Evolutionary conservation across 2,797 vertebrate species (phyloP).

Genomic region (Falco naumanni): DNA sequence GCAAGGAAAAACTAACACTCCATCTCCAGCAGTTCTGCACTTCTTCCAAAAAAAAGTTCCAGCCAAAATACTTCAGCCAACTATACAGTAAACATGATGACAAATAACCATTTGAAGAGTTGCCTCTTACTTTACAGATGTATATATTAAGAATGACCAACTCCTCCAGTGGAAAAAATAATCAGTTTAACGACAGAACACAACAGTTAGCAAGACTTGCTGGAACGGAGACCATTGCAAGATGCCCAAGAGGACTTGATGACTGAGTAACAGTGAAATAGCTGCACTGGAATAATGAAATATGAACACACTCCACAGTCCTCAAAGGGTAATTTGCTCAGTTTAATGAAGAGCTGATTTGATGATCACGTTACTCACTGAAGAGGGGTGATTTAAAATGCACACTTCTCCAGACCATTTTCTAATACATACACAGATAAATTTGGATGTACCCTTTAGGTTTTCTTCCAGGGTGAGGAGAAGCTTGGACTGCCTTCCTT

Average conservation of each 20-base stretch:
- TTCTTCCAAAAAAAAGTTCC: not conserved
- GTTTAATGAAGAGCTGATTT: constrained; percentile 28
- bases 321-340: constrained; percentile 26
- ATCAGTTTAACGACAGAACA: not conserved
- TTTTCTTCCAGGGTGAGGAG: not conserved
- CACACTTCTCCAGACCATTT: not conserved
- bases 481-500: not conserved
- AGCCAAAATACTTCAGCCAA: constrained; percentile 1
- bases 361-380: not conserved
- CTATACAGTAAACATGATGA: not conserved
- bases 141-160: not conserved
- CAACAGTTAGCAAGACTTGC: not conserved
- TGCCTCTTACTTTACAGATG: not conserved
- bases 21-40: not conserved
- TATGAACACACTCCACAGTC: not conserved
- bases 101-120: not conserved
- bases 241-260: constrained; percentile 10
- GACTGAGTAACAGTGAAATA: constrained; percentile 20
- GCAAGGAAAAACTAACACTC: not conserved
- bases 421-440: not conserved
- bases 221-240: not conserved
- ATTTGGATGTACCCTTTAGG: not conserved
- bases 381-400: constrained; percentile 1
- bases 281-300: constrained; percentile 11
- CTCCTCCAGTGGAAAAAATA: constrained; percentile 40